Evolutionary conservation across 2,888 invertebrate genomes (phyloP).

Genomic region (Eumerus sabulonum): DNA sequence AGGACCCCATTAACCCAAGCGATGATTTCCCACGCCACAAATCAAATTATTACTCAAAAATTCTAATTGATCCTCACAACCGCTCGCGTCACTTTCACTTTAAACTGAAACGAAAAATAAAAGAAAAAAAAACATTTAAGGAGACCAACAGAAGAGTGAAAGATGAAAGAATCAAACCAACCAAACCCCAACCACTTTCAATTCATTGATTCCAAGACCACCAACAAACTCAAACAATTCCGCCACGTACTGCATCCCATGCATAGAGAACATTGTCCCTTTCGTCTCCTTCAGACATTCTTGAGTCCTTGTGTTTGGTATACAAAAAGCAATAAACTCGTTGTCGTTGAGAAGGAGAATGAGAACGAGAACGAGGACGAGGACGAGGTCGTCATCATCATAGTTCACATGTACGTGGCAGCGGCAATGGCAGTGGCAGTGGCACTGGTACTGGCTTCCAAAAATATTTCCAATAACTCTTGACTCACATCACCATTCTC

Average conservation of each 20-base stretch:
- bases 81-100: conserved; percentile 50
- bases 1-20: neutral
- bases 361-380: conserved; percentile 18
- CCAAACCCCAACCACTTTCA: conserved; percentile 20
- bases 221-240: conserved; percentile 58
- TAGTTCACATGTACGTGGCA: neutral
- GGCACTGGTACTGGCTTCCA: conserved; percentile 40
- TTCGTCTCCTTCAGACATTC: conserved; percentile 1
- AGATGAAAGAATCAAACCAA: too few relatives aligned
- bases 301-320: neutral
- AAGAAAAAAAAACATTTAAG: conserved; percentile 7
- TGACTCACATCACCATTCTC: conserved; percentile 18
- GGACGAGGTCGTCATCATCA: conserved; percentile 7
- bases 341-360: conserved; percentile 11
- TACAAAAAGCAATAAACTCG: conserved; percentile 42
- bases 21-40: conserved; percentile 46
- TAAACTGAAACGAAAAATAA: conserved; percentile 10
- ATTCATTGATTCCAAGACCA: conserved; percentile 49
- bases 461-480: conserved; percentile 65
- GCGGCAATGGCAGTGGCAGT: conserved; percentile 2
- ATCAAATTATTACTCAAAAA: conserved; percentile 39
- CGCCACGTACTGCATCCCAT: conserved; percentile 23
- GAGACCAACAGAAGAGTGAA: too few relatives aligned
- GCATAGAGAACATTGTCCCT: neutral
- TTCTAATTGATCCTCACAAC: conserved; percentile 47